A percentile compares a stretch with the other conserved stretches of the same genome.
These are phyloP conservation scores for Salvelinus alpinus DNA, from an alignment of 2,113 vertebrate species.

Conservation along the genomic window DNA sequence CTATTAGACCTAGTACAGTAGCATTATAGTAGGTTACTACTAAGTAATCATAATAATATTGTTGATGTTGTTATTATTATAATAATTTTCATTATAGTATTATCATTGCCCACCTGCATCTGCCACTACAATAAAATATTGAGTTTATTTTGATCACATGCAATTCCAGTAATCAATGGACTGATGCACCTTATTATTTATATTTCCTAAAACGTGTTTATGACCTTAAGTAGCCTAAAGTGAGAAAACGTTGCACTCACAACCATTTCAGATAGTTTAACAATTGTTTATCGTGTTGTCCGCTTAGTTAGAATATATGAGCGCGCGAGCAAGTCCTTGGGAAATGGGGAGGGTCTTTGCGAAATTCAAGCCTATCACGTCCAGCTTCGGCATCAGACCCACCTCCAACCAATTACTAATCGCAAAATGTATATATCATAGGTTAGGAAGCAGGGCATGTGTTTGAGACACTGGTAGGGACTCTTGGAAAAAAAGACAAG, in stretches of 20 bases:
- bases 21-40: not conserved
- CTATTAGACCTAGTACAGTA: no score
- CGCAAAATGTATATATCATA: conserved; percentile 73
- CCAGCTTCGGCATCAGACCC: conserved; percentile 49
- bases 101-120: not conserved
- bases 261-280: not conserved
- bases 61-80: not conserved
- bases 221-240: no score
- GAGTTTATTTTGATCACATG: not conserved
- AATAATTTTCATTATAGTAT: not conserved
- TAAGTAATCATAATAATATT: not conserved
- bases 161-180: not conserved
- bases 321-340: conserved; percentile 2
- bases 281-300: not conserved
- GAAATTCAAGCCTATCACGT: conserved; percentile 66
- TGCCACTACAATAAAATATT: not conserved
- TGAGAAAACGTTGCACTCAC: not conserved
- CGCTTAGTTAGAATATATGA: not conserved
- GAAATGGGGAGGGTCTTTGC: conserved; percentile 40
- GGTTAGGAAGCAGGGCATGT: conserved; percentile 55
- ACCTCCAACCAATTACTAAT: conserved; percentile 65
- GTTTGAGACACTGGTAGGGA: conserved; percentile 52
- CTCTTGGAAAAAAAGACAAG: conserved; percentile 40
- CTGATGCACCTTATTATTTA: not conserved
- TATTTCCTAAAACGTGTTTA: not conserved